Conservation (phyloP, 1,140 invertebrate species). For the Trichomalopsis sarcophagae region DNA sequence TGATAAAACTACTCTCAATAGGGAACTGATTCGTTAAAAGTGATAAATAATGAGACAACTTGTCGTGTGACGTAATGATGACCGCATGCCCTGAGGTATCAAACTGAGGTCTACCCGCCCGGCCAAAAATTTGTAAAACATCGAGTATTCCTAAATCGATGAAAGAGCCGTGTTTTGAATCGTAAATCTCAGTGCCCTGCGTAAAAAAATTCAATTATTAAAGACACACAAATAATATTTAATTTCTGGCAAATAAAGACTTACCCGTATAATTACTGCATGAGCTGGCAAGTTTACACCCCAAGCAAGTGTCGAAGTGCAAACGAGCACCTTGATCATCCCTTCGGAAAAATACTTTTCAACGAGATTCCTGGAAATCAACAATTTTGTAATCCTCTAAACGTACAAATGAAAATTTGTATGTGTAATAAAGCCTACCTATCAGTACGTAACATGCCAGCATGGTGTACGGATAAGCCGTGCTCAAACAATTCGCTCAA, state of each 20-base stretch:
- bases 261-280: slow-evolving; percentile 95
- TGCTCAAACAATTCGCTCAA: slow-evolving; percentile 88
- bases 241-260: slow-evolving; percentile 7
- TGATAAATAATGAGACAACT: slow-evolving; percentile 95
- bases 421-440: slow-evolving; percentile 72
- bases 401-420: not conserved
- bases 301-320: slow-evolving; percentile 99
- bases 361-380: slow-evolving; percentile 81
- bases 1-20: slow-evolving; percentile 98
- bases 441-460: slow-evolving; percentile 92
- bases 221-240: not conserved
- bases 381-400: slow-evolving; percentile 36
- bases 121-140: slow-evolving; percentile 99
- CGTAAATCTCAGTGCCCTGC: slow-evolving; percentile 97
- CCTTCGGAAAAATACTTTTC: slow-evolving; percentile 94
- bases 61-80: slow-evolving; percentile 96
- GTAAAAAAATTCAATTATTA: slow-evolving; percentile 27
- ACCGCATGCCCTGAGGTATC: slow-evolving; percentile 94
- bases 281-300: slow-evolving; percentile 99
- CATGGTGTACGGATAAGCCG: slow-evolving; percentile 97
- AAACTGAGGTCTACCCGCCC: slow-evolving; percentile 96
- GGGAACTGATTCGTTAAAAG: slow-evolving; percentile 97
- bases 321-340: slow-evolving; percentile 94
- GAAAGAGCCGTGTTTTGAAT: slow-evolving; percentile 95
- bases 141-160: slow-evolving; percentile 97